phyloP scores from a whole-genome alignment of 2,888 invertebrate species.

The Congeria kusceri region DNA sequence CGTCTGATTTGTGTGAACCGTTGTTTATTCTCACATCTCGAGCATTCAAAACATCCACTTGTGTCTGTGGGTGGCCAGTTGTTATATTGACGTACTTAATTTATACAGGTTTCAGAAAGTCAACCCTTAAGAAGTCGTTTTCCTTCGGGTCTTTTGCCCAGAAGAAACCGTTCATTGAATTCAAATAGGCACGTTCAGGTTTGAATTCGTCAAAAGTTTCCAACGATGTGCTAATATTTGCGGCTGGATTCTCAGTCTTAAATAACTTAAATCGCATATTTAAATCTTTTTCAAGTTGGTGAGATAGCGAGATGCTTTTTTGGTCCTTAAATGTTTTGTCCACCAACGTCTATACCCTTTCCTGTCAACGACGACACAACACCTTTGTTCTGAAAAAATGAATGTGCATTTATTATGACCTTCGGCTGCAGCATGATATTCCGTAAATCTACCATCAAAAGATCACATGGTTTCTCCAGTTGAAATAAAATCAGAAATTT shows the following conservation, averaged over 20 bases:
- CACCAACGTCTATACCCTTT: background rate
- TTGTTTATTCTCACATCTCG: background rate
- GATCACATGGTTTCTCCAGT: slow-evolving; percentile 44
- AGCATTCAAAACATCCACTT: background rate
- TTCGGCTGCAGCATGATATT: slow-evolving; percentile 38
- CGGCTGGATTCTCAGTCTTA: background rate
- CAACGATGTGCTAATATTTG: background rate
- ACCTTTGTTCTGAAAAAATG: no score
- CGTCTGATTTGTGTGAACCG: background rate
- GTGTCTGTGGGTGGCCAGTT: background rate
- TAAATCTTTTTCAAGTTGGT: background rate
- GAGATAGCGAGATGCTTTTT: no score
- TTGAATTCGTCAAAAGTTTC: background rate
- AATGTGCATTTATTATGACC: background rate
- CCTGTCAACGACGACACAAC: background rate
- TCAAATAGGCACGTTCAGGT: background rate
- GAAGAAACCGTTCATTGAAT: background rate
- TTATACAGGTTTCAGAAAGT: background rate
- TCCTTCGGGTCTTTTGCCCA: background rate
- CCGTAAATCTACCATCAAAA: slow-evolving; percentile 34
- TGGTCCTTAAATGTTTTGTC: no score
- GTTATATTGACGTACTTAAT: background rate
- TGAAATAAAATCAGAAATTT: slow-evolving; percentile 48
- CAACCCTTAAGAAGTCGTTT: background rate
- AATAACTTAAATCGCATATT: background rate